These are phyloP conservation scores for Brachionus sp. DNA, from an alignment of 1,140 invertebrate species.

Conservation along the genomic window DNA sequence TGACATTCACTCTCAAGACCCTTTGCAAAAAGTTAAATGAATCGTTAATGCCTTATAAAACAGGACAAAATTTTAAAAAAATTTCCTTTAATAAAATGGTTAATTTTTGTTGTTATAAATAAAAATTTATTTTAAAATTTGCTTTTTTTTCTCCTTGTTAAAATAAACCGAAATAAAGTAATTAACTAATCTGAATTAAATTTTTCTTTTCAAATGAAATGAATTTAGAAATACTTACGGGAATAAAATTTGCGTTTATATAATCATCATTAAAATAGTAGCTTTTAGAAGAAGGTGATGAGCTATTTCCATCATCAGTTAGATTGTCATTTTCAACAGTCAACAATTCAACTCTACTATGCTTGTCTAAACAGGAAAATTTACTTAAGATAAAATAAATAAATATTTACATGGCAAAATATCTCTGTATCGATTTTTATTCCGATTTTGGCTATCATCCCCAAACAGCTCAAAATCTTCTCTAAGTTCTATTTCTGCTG, in stretches of 20 bases:
- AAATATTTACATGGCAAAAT: slow-evolving; percentile 28
- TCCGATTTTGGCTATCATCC: background rate
- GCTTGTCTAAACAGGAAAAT: slow-evolving; percentile 1
- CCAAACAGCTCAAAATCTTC: background rate
- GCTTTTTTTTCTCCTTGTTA: no score
- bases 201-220: background rate
- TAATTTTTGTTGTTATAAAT: no score
- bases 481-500: background rate
- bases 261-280: slow-evolving; percentile 68
- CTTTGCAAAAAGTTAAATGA: background rate
- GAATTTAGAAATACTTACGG: background rate
- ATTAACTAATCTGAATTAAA: no score
- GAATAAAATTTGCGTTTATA: slow-evolving; percentile 80
- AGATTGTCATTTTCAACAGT: slow-evolving; percentile 5
- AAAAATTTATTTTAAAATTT: no score
- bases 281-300: background rate
- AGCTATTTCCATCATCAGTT: slow-evolving; percentile 50
- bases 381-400: background rate
- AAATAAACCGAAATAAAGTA: no score
- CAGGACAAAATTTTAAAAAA: background rate
- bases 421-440: slow-evolving; percentile 31
- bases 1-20: slow-evolving; percentile 59
- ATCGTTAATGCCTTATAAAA: no score
- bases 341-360: background rate
- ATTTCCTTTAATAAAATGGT: background rate